Percentiles rank a stretch among this genome's conserved stretches.
Evolutionary conservation across 2,113 vertebrate species (phyloP).

Genomic region (Pseudopipra pipra): DNA sequence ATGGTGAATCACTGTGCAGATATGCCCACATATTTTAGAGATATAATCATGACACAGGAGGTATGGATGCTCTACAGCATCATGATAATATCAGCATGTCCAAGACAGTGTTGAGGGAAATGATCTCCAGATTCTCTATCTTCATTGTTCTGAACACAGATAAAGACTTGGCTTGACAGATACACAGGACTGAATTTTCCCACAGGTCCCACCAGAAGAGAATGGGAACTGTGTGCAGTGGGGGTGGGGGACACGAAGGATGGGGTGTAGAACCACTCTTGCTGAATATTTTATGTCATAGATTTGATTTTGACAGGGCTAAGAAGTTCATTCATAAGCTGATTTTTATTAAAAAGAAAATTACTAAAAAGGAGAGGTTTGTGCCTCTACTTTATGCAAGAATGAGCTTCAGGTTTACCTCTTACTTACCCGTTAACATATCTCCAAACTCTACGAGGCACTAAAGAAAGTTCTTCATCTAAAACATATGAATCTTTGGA

Average conservation of each 20-base stretch:
- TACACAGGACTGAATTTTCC: not conserved
- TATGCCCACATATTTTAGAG: constrained; percentile 40
- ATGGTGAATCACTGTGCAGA: constrained; percentile 28
- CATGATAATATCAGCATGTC: constrained; percentile 3
- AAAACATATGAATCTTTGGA: not conserved
- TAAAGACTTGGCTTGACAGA: constrained; percentile 9
- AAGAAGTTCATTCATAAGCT: not conserved
- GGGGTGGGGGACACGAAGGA: not conserved
- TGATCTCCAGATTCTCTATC: constrained; percentile 17
- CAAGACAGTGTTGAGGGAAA: constrained; percentile 8
- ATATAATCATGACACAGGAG: constrained; percentile 27
- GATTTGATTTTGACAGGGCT: not conserved
- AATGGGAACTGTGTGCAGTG: not conserved
- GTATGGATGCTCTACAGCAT: constrained; percentile 17
- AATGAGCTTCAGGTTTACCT: not conserved
- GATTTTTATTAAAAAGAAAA: not conserved
- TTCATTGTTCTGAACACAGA: constrained; percentile 17
- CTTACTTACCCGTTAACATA: not conserved
- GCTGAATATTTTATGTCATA: not conserved
- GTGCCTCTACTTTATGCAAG: not conserved
- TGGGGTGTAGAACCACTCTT: not conserved
- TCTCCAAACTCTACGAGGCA: not conserved
- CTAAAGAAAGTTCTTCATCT: not conserved
- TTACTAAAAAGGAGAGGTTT: not conserved
- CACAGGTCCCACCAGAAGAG: not conserved